Conservation (phyloP, 2,113 vertebrate species). For the human (Homo sapiens) region GRCh38 chr18:32697501-32698000, state of each 20-base stretch:
- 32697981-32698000: background rate
- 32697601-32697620: constrained; percentile 42
- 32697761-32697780: constrained; percentile 68
- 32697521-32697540: background rate
- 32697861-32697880: background rate
- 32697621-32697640: constrained; percentile 34
- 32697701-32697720: constrained; percentile 77
- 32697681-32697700: constrained; percentile 72
- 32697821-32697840: background rate
- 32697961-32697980: background rate
- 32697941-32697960: constrained; percentile 21
- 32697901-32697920: background rate
- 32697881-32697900: background rate
- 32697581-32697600: background rate
- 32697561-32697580: background rate
- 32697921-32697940: constrained; percentile 30
- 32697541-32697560: background rate
- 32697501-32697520: background rate
- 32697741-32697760: constrained; percentile 70
- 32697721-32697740: constrained; percentile 80
- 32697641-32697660: constrained; percentile 12
- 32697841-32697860: background rate
- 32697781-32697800: constrained; percentile 31
- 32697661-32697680: constrained; percentile 66
- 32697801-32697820: constrained; percentile 68